Conservation (phyloP, 2,888 invertebrate genomes). For the Campopleginae sp. region DNA sequence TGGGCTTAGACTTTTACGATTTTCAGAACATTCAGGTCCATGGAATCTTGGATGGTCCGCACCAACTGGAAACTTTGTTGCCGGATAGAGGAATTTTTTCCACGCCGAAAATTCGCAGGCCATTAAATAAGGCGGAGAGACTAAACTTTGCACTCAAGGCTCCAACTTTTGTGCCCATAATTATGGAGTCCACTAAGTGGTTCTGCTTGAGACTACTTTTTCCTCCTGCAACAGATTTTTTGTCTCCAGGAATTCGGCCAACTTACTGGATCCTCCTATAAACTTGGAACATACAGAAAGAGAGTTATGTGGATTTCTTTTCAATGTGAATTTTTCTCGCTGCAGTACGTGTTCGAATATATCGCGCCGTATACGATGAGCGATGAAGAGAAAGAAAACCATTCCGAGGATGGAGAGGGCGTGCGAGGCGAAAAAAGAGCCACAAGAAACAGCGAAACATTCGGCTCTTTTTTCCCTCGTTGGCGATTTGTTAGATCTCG, state of each 20-base stretch:
- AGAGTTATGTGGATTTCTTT: background rate
- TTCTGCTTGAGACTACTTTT: background rate
- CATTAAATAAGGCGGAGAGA: background rate
- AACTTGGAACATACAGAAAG: background rate
- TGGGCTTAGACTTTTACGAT: background rate
- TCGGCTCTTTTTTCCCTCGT: conserved; percentile 55
- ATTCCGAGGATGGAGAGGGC: conserved; percentile 6
- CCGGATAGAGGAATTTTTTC: background rate
- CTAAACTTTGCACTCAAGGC: conserved; percentile 5
- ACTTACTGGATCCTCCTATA: conserved; percentile 1
- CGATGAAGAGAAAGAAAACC: conserved; percentile 37
- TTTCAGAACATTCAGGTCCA: background rate
- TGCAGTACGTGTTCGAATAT: background rate
- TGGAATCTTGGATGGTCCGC: background rate
- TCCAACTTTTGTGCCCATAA: conserved; percentile 16
- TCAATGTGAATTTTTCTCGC: conserved; percentile 20
- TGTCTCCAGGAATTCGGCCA: background rate
- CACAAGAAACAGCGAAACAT: conserved; percentile 46
- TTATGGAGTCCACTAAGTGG: conserved; percentile 20
- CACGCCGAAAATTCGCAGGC: background rate
- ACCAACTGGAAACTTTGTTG: conserved; percentile 7
- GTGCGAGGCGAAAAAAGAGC: conserved; percentile 12
- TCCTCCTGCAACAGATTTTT: background rate
- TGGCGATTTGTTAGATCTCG: conserved; percentile 62
- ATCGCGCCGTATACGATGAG: conserved; percentile 9